phyloP scores from a whole-genome alignment of 2,113 vertebrate genomes.

The Dromiciops gliroides region DNA sequence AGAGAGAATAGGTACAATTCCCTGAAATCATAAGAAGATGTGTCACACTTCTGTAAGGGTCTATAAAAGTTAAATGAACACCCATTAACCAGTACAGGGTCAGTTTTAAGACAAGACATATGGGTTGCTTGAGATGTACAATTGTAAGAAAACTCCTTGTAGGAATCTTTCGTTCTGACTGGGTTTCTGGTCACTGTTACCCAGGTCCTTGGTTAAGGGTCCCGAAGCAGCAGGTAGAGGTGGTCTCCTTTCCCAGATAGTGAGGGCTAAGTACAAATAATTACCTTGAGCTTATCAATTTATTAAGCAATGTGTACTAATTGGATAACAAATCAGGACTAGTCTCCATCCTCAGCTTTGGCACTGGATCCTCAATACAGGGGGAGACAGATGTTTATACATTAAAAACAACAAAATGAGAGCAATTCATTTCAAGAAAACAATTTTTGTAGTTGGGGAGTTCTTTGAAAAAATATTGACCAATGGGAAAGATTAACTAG shows the following conservation, averaged over 20 bases:
- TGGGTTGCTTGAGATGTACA: neutral
- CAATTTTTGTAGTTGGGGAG: neutral
- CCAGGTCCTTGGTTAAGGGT: neutral
- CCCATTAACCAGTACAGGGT: neutral
- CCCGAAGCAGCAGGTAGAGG: neutral
- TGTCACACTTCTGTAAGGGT: neutral
- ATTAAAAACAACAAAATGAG: neutral
- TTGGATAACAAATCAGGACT: neutral
- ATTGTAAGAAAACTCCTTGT: neutral
- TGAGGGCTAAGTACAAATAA: neutral
- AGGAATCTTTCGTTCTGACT: neutral
- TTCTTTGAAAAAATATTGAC: neutral
- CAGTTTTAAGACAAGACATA: neutral
- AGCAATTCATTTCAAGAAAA: neutral
- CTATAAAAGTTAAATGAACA: neutral
- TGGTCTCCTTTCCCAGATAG: neutral
- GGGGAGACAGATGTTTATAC: neutral
- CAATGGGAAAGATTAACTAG: neutral
- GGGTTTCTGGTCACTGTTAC: neutral
- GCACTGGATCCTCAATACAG: neutral
- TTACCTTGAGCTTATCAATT: neutral
- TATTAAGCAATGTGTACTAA: neutral
- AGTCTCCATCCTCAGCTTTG: neutral
- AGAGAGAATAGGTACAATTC: neutral
- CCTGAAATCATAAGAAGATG: neutral